Percentiles rank a stretch among this genome's conserved stretches.
Conservation (phyloP, 1,140 invertebrate species). For the Argopecten irradians region DNA sequence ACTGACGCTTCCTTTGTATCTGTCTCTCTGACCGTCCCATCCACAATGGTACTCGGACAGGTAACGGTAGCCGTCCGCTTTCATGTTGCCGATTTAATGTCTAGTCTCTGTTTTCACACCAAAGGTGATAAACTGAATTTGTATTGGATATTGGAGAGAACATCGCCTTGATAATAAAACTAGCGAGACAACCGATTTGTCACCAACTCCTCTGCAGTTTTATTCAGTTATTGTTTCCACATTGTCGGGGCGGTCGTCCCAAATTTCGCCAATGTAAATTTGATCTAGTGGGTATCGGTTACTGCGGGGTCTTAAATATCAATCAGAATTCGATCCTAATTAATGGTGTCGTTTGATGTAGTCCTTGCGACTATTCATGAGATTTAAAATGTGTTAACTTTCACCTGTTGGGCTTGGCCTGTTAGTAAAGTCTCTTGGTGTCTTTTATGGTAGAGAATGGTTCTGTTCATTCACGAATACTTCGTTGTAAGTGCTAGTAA, state of each 20-base stretch:
- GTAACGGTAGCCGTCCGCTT: background rate
- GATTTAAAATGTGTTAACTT: background rate
- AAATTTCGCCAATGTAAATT: background rate
- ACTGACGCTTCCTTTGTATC: background rate
- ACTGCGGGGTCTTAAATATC: background rate
- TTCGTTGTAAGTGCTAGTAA: too few relatives aligned
- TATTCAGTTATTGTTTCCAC: background rate
- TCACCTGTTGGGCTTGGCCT: background rate
- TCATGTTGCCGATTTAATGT: constrained; percentile 2
- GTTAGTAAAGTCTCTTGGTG: background rate
- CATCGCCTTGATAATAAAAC: background rate
- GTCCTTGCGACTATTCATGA: background rate
- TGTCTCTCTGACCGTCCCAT: background rate
- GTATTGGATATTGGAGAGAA: background rate
- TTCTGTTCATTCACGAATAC: too few relatives aligned
- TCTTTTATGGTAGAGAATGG: too few relatives aligned
- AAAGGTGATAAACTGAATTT: background rate
- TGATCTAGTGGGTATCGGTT: background rate
- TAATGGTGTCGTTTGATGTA: background rate
- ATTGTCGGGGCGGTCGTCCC: background rate
- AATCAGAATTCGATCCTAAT: background rate
- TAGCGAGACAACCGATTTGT: background rate
- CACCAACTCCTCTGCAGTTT: background rate
- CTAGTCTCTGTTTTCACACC: background rate
- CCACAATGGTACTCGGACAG: background rate